Base-by-base conservation (phyloP, 2,888 invertebrate species). In the Bimastos eiseni region DNA sequence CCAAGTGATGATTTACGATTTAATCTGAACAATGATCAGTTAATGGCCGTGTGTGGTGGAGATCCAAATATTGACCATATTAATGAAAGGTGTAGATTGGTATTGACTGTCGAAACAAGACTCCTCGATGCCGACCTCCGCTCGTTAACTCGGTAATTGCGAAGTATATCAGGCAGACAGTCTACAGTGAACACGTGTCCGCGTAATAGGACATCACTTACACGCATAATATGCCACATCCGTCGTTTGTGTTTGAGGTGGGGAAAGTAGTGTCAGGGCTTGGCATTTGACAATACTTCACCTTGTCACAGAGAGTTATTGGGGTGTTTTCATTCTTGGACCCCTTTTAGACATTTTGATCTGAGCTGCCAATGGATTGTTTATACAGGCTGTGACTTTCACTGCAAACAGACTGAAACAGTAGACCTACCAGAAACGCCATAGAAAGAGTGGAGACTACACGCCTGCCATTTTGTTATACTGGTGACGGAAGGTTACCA, bases 71-170 rank as follows among this genome's bases (percentile, higher is more conserved):
- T 70, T 70, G 70, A 70, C 70, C 30, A 70, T 70, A 70, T 70
- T 70, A 70, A 70, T 70, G 70, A 70, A 70, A 70, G 70, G 70
- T 70, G 70, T 70, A 70, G 70, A 70, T 70, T 70, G 70, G 70
- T 70, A 70, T 70, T 70, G 70, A n/a, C 70, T 70, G 70, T 70
- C 70, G 70, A 70, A 70, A 70, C 70, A 70, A 70, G 30, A 70
- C 70, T n/a, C 11, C 19, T 70, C 70, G 70, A 30, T n/a, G 70
- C 30, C 70, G 70, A 70, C 70, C 70, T 70, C n/a, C 70, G 70
- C 70, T 70, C 70, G 70, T 70, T 70, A 70, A 70, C 70, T 70
- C 70, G 6, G 30, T 70, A 70, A 70, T 70, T 70, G 70, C 70
- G 70, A 70, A 70, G 70, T 70, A 70, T 70, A 70, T 70, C 70